phyloP scores from a whole-genome alignment of 2,888 invertebrate species.

The Cactoblastis cactorum region DNA sequence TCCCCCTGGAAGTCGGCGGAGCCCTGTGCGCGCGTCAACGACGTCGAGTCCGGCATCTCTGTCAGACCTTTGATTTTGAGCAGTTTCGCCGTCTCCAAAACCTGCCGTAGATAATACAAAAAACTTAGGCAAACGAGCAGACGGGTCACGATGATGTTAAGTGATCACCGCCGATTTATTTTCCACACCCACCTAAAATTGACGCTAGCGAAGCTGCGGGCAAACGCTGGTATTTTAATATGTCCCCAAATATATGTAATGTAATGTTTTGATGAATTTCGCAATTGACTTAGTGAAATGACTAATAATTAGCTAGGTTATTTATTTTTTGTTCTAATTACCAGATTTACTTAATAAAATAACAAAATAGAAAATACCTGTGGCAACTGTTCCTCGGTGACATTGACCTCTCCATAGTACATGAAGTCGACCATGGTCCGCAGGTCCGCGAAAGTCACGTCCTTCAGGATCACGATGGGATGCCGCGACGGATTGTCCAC shows the following conservation, averaged over 20 bases:
- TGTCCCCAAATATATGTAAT: too few species aligned
- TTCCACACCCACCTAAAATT: too few species aligned
- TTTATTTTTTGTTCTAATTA: too few species aligned
- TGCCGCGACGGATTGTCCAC: conserved; percentile 92
- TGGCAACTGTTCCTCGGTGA: conserved; percentile 92
- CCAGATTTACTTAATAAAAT: too few species aligned
- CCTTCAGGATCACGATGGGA: conserved; percentile 93
- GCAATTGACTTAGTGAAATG: background rate
- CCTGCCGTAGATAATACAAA: conserved; percentile 46
- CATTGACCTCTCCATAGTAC: conserved; percentile 95
- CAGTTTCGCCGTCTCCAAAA: conserved; percentile 90
- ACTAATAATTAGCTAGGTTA: too few species aligned
- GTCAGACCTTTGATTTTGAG: conserved; percentile 93
- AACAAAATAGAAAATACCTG: too few species aligned
- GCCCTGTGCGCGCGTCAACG: conserved; percentile 85
- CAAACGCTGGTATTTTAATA: too few species aligned
- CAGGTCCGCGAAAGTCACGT: conserved; percentile 91
- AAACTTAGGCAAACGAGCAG: background rate
- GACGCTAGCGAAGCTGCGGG: too few species aligned
- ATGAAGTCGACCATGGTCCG: conserved; percentile 95
- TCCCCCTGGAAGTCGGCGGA: conserved; percentile 80
- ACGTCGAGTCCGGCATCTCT: conserved; percentile 90
- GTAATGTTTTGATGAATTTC: too few species aligned
- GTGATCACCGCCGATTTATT: too few species aligned
- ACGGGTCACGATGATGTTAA: too few species aligned